These are phyloP conservation scores for Pangasius krempfi DNA, from an alignment of 2,797 vertebrate species.

Conservation along the genomic window DNA sequence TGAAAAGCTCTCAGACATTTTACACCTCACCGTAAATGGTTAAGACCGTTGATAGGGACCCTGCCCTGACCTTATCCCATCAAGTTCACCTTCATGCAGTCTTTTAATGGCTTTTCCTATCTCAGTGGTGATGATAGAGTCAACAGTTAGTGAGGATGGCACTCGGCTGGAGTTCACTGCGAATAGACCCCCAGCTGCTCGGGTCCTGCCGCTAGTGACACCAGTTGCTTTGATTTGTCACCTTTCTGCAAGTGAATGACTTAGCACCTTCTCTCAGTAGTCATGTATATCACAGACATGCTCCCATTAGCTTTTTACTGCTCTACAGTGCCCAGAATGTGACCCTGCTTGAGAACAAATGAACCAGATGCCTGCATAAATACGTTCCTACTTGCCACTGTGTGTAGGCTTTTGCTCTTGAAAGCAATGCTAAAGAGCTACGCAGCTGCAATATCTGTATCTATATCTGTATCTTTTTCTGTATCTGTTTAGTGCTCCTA, in stretches of 20 bases:
- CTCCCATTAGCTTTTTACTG: conserved; percentile 70
- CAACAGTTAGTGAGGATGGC: conserved; percentile 72
- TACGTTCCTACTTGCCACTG: conserved; percentile 70
- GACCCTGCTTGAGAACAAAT: conserved; percentile 72
- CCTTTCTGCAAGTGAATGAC: conserved; percentile 80
- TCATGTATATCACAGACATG: conserved; percentile 75
- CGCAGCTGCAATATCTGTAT: background rate
- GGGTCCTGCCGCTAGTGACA: conserved; percentile 73
- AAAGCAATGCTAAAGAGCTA: background rate
- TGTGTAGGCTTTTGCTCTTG: conserved; percentile 47
- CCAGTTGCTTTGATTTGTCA: conserved; percentile 82
- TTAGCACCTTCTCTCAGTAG: conserved; percentile 51
- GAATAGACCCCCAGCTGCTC: conserved; percentile 78
- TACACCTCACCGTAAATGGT: conserved; percentile 76
- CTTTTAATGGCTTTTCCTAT: conserved; percentile 77
- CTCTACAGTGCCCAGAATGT: conserved; percentile 64
- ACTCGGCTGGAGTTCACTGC: conserved; percentile 70
- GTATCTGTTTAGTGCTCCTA: background rate
- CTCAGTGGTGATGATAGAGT: conserved; percentile 73
- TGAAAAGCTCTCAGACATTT: conserved; percentile 70
- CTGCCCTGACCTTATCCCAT: conserved; percentile 73
- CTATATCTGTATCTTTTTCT: background rate
- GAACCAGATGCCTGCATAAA: conserved; percentile 78
- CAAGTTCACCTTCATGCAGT: conserved; percentile 81
- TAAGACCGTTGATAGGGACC: conserved; percentile 64